Conservation (phyloP, 2,113 vertebrate genomes). For the human (Homo sapiens) region GRCh38 chr2:161402501-161403000, state of each 20-base stretch:
- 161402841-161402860: background rate
- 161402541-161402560: too few relatives aligned
- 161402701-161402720: background rate
- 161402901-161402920: background rate
- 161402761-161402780: background rate
- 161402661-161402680: too few relatives aligned
- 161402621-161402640: too few relatives aligned
- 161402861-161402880: background rate
- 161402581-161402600: too few relatives aligned
- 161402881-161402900: background rate
- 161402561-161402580: too few relatives aligned
- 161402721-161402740: background rate
- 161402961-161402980: background rate
- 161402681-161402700: too few relatives aligned
- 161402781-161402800: background rate
- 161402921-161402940: background rate
- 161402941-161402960: background rate
- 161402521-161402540: too few relatives aligned
- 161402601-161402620: too few relatives aligned
- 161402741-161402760: background rate
- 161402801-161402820: background rate
- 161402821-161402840: background rate
- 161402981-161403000: background rate
- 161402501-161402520: too few relatives aligned
- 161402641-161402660: too few relatives aligned